Evolutionary conservation across 2,888 invertebrate species (phyloP).

Genomic region (Acleris holmiana): DNA sequence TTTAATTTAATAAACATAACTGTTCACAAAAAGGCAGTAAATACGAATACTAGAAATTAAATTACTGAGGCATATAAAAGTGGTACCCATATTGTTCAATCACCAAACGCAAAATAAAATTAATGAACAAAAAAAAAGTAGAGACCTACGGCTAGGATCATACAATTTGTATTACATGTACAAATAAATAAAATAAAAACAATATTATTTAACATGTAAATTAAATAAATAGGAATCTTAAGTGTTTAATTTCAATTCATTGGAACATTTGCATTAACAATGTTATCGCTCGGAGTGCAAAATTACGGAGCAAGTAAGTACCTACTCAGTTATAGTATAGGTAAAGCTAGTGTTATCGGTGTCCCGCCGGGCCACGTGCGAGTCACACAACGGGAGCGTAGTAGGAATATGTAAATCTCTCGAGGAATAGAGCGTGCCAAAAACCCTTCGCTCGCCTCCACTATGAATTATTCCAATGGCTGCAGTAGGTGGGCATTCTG

Average conservation of each 20-base stretch:
- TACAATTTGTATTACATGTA: neutral
- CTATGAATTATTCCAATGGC: slow-evolving; percentile 56
- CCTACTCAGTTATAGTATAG: slow-evolving; percentile 7
- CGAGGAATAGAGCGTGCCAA: slow-evolving; percentile 58
- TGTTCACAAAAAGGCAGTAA: too few relatives aligned
- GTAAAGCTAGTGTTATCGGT: slow-evolving; percentile 29
- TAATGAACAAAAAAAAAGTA: neutral
- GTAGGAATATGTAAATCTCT: slow-evolving; percentile 68
- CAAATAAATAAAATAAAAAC: slow-evolving; percentile 9
- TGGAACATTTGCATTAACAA: slow-evolving; percentile 20
- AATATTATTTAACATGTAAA: neutral
- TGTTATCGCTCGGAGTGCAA: slow-evolving; percentile 19
- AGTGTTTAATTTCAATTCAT: slow-evolving; percentile 23
- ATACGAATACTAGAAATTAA: too few relatives aligned
- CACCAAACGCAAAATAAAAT: too few relatives aligned
- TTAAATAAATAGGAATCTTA: neutral
- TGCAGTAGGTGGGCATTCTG: slow-evolving; percentile 48
- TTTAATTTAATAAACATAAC: too few relatives aligned
- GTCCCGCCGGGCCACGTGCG: slow-evolving; percentile 59
- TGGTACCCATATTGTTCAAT: too few relatives aligned
- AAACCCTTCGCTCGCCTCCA: slow-evolving; percentile 57
- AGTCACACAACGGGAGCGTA: slow-evolving; percentile 56
- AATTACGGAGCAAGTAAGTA: slow-evolving; percentile 15
- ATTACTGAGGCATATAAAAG: too few relatives aligned
- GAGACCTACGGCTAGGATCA: neutral